phyloP scores from a whole-genome alignment of 2,113 vertebrate genomes.

The Tenrec ecaudatus region DNA sequence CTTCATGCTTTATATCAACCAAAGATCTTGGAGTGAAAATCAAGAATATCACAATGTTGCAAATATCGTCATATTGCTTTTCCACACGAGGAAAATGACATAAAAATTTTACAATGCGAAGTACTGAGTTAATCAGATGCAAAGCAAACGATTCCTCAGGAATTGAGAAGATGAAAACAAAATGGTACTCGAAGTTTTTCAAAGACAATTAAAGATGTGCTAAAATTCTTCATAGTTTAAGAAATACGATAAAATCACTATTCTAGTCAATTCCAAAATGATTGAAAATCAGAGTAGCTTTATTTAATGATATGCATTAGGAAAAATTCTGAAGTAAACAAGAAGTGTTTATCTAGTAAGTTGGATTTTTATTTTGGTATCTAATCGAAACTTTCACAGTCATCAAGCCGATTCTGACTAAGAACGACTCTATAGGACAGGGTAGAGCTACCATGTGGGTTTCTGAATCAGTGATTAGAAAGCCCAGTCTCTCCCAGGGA shows the following conservation, averaged over 20 bases:
- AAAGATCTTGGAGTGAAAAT: not conserved
- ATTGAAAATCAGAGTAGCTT: not conserved
- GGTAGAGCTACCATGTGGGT: no score
- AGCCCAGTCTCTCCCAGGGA: not conserved
- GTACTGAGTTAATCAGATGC: not conserved
- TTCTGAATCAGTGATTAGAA: not conserved
- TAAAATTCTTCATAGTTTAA: not conserved
- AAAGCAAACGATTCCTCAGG: not conserved
- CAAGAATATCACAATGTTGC: not conserved
- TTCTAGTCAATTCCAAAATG: conserved; percentile 35
- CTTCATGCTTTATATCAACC: not conserved
- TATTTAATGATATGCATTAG: not conserved
- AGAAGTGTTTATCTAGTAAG: no score
- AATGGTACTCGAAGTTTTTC: not conserved
- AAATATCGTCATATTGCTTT: not conserved
- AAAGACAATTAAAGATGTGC: conserved; percentile 16
- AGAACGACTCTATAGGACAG: no score
- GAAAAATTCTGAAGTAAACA: not conserved
- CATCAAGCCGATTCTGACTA: no score
- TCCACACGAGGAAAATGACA: not conserved
- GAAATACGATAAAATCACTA: not conserved
- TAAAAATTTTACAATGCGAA: not conserved
- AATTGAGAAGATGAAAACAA: not conserved
- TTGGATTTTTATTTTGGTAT: no score
- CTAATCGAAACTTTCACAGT: no score